Evolutionary conservation across 2,888 invertebrate species (phyloP).

Genomic region (Vannuccia rotundouncinata): DNA sequence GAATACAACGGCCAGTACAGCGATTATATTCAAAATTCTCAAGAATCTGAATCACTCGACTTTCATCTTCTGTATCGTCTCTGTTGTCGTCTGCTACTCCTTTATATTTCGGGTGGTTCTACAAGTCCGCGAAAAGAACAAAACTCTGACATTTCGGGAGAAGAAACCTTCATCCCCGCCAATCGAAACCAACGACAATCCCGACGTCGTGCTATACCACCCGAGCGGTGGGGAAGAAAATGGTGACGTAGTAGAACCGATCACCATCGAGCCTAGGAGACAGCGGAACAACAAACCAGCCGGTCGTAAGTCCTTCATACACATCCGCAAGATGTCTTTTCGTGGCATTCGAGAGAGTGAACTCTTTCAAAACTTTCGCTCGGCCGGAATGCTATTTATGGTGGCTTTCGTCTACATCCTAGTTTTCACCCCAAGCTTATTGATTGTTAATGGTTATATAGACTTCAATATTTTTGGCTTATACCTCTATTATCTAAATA

Average conservation of each 20-base stretch:
- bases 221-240: neutral
- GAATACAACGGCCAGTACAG: neutral
- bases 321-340: neutral
- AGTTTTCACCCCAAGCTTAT: conserved; percentile 8
- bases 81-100: conserved; percentile 28
- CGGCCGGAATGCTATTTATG: conserved; percentile 30
- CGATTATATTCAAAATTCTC: conserved; percentile 17
- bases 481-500: conserved; percentile 33
- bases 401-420: conserved; percentile 33
- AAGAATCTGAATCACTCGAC: conserved; percentile 30
- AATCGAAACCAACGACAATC: neutral
- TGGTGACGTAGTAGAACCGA: neutral
- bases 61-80: conserved; percentile 19
- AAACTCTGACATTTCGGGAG: neutral
- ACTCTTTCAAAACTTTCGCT: conserved; percentile 27
- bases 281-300: neutral
- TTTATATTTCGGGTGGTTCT: conserved; percentile 29
- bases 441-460: neutral
- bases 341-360: conserved; percentile 26
- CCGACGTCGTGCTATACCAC: no score
- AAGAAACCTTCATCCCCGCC: neutral
- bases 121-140: conserved; percentile 21
- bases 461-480: conserved; percentile 23
- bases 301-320: neutral
- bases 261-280: neutral